Base-by-base conservation (phyloP, 2,888 invertebrate species). In the Amphipyra tragopoginis region DNA sequence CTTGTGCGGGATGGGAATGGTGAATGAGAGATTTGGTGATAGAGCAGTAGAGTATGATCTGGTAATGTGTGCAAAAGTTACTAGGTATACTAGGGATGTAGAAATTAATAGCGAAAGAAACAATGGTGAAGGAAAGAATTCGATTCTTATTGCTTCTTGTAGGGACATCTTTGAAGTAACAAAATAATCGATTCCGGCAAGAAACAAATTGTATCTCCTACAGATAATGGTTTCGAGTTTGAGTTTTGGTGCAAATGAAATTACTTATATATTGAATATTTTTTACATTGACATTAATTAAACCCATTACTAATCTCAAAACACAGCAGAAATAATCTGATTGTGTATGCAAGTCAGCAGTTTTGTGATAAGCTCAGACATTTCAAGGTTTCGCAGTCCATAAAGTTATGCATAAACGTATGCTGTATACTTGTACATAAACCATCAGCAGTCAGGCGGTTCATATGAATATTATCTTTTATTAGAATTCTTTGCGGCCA, bases 401-500 rank as follows among this genome's bases (percentile, higher is more conserved):
- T 72, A 71, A 49, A 48, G 5, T 29, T 43, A 58, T 72, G 42
- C 50, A 42, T 15, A 68, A 42, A 48, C 11, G 42, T 60, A 69
- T 69, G 65, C 48, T 45, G 34, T 39, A 50, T 54, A 15, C 50
- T 69, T 45, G 42, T 40, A 56, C 42, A 42, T 59, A 50, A 43
- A 45, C 45, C 14, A 48, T 15, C 45, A 43, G 44, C 40, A 57
- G 13, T 21, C 45, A 52, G 21, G 21, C 33, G 50, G 6, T 55
- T 21, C 21, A 49, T 54, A 53, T 61, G 60, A 71, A 71, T 72
- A 72, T 72, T 53, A 65, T 64, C 43, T 58, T 42, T 45, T 56
- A 56, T 57, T 54, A 33, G 44, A 43, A 70, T 59, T 70, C 47
- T 65, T 70, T 71, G 58, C 8, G 57, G 66, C 63, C 71, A 62